Evolutionary conservation across 2,113 vertebrate genomes (phyloP), one percentile per base, ranked within the genome.

Genomic region (Atrichornis clamosus): DNA sequence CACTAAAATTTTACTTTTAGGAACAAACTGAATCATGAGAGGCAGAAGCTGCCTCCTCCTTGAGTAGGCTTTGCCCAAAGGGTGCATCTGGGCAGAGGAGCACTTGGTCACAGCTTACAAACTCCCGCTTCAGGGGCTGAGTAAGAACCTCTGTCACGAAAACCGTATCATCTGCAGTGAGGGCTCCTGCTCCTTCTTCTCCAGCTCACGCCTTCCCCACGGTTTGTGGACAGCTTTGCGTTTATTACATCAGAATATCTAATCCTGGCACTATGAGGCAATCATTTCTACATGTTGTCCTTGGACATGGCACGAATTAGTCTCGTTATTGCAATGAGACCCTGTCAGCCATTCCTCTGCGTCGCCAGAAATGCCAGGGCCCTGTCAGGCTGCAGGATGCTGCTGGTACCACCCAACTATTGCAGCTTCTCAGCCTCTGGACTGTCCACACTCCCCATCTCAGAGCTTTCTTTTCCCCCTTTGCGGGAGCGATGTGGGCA

Each of bases 181-280:
- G 37, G 44, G 75, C 88, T 93, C 62, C 79, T 41, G 56, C 63
- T 79, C 74, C 58, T 69, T 67, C 56, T 42, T 83, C 49, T 74
- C 70, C 27, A 60, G 21, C 37, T 93, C 11, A 3, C 0, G 7
- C 73, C 53, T 39, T 91, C 59, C 59, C 67, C 78, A 73, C 0
- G 1, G 82, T 85, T 69, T 93, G 55, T 78, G 94, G 90, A 70
- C 91, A 95, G 95, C 75, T 90, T 93, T 96, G 87, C 13, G 2
- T 91, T 95, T 91, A 73, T 94, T 93, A 94, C 93, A 90, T 87
- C 94, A 91, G 91, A 83, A 87, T 83, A 94, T 83, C 87, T 95
- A 85, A 95, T 94, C 67, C 67, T 91, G 82, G 91, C 91, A 93
- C 72, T 35, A 60, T 49, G 52, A 95, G 37, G 44, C 1, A 3